Evolutionary conservation across 2,888 invertebrate genomes (phyloP).

Genomic region (Argynnis bischoffii): DNA sequence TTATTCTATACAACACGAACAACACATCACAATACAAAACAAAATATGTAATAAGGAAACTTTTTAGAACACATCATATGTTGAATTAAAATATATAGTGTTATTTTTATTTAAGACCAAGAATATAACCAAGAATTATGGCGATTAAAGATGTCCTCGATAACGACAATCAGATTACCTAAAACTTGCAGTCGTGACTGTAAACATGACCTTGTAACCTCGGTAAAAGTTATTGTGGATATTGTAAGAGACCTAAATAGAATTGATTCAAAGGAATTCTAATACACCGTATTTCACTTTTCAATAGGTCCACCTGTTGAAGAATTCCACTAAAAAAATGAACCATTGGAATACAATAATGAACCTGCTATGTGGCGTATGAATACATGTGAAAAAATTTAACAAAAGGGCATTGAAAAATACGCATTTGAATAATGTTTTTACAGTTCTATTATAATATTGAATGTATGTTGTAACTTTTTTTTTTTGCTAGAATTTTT

Average conservation of each 20-base stretch:
- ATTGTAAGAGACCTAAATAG: not conserved
- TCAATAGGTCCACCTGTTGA: slow-evolving; percentile 15
- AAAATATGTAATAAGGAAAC: too few relatives aligned
- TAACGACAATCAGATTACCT: not conserved
- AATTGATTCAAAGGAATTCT: slow-evolving; percentile 1
- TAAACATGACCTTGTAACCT: slow-evolving; percentile 1
- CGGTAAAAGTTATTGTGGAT: not conserved
- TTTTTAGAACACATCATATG: too few relatives aligned
- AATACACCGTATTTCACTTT: not conserved
- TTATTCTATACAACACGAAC: too few relatives aligned
- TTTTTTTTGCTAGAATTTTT: too few relatives aligned
- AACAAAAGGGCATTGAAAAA: not conserved
- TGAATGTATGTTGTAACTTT: too few relatives aligned
- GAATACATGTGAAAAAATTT: not conserved
- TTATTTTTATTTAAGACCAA: too few relatives aligned
- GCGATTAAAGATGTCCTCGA: slow-evolving; percentile 7
- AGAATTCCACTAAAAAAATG: slow-evolving; percentile 9
- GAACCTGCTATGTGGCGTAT: slow-evolving; percentile 7
- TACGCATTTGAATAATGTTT: not conserved
- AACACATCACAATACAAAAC: too few relatives aligned
- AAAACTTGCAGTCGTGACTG: not conserved
- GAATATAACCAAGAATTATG: too few relatives aligned
- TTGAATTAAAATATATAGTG: too few relatives aligned
- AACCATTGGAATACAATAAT: slow-evolving; percentile 1
- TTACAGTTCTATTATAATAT: not conserved